These are phyloP conservation scores for Hemiscyllium ocellatum DNA, from an alignment of 2,113 vertebrate genomes.

Conservation along the genomic window DNA sequence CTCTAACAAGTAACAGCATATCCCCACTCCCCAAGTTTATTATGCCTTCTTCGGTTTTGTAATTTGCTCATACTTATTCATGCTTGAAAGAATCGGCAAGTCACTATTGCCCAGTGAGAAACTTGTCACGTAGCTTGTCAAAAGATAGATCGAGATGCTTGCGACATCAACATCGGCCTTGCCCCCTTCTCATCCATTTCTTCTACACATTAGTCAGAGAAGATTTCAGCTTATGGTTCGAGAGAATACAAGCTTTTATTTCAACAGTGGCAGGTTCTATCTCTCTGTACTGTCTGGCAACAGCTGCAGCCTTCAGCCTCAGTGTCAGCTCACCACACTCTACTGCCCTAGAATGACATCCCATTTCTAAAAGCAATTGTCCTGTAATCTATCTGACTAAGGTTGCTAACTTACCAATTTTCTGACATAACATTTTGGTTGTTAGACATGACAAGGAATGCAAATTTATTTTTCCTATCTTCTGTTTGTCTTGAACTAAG, in stretches of 20 bases:
- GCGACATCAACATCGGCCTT: too few species aligned
- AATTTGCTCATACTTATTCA: too few species aligned
- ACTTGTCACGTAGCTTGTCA: too few species aligned
- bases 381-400: neutral
- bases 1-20: too few species aligned
- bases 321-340: neutral
- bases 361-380: neutral
- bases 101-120: too few species aligned
- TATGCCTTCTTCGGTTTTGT: too few species aligned
- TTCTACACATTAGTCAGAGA: too few species aligned
- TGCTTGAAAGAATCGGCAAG: too few species aligned
- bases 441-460: neutral
- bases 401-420: neutral
- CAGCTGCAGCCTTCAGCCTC: neutral
- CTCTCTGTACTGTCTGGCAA: neutral
- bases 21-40: too few species aligned
- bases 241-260: neutral
- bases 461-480: neutral
- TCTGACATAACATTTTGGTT: neutral
- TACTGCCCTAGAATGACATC: neutral
- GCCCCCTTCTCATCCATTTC: too few species aligned
- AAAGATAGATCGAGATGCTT: too few species aligned
- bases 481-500: neutral
- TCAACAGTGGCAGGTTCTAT: neutral
- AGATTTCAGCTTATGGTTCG: too few species aligned